Base-by-base conservation (phyloP, 2,888 invertebrate genomes). In the Gerris lacustris region DNA sequence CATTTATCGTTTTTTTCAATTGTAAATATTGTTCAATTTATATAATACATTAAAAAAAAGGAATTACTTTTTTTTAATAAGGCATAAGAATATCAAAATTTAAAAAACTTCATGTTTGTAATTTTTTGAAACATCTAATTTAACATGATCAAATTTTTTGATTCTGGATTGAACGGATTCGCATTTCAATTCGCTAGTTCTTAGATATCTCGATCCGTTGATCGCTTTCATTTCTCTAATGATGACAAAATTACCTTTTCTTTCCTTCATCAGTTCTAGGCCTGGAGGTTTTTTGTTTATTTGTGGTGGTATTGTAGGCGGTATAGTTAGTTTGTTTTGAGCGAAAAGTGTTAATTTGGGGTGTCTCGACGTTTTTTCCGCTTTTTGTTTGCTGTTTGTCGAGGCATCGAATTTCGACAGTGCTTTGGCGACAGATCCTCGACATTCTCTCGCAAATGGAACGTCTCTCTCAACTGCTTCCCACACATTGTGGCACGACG, bases 121-220 rank as follows among this genome's bases (percentile, higher is more conserved):
- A 64, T 64, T 17, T 64, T 64, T 64, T 9, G 64, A 64, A 64
- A 64, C 31, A 6, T 73, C 72, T 17, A 72, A 68, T 69, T 72
- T 72, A 67, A 71, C 69, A 43, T 69, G 69, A 64, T 73, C 71
- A 45, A 73, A 70, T 62, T 73, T 79, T 66, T 81, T 79, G 72
- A 83, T 83, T 67, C 82, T 77, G 45, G 82, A 82, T 75, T 82
- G 81, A 5, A 83, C 81, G 44, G 82, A 82, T 73, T 83, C 82
- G 76, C 82, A 83, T 73, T 83, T 82, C 64, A 83, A 81, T 74
- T 83, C 82, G 76, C 81, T 82, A 76, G 82, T 82, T 69, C 81
- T 79, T 55, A 81, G 80, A 76, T 81, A 82, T 55, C 80, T 78
- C 15, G 81, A 81, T 5, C 82, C 81, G 66, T 80, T 77, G 6